Conservation (phyloP, 2,888 invertebrate genomes). For the Catocala sponsa region DNA sequence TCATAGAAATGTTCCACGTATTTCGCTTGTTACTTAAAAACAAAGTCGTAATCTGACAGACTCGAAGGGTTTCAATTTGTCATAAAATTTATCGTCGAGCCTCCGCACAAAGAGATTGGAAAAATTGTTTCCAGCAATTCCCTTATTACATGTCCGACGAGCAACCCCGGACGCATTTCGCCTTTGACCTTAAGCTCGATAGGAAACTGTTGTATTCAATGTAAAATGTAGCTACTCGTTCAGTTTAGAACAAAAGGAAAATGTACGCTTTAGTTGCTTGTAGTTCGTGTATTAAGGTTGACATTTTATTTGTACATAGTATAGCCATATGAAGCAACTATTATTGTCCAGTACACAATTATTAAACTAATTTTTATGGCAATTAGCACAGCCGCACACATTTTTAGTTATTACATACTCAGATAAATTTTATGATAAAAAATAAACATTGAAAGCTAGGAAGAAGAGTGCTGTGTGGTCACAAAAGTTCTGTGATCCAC, state of each 20-base stretch:
- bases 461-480: too few species aligned
- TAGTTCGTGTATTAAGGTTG: not conserved
- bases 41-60: constrained; percentile 53
- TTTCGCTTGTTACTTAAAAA: constrained; percentile 44
- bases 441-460: too few species aligned
- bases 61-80: constrained; percentile 70
- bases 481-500: too few species aligned
- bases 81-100: constrained; percentile 71
- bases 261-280: not conserved
- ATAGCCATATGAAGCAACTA: too few species aligned
- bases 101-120: constrained; percentile 69
- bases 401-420: too few species aligned
- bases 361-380: too few species aligned
- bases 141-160: constrained; percentile 62
- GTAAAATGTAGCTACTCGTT: constrained; percentile 33
- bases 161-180: constrained; percentile 49
- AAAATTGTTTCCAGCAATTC: constrained; percentile 70
- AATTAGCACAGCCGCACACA: too few species aligned
- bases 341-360: too few species aligned
- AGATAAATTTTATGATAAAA: too few species aligned
- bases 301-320: not conserved
- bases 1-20: not conserved
- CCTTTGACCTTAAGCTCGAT: constrained; percentile 51
- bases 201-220: constrained; percentile 39
- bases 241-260: constrained; percentile 10